A percentile compares a stretch with the other conserved stretches of the same genome.
Evolutionary conservation across 2,888 invertebrate genomes (phyloP).

Genomic region (Oxyscelio sp.): DNA sequence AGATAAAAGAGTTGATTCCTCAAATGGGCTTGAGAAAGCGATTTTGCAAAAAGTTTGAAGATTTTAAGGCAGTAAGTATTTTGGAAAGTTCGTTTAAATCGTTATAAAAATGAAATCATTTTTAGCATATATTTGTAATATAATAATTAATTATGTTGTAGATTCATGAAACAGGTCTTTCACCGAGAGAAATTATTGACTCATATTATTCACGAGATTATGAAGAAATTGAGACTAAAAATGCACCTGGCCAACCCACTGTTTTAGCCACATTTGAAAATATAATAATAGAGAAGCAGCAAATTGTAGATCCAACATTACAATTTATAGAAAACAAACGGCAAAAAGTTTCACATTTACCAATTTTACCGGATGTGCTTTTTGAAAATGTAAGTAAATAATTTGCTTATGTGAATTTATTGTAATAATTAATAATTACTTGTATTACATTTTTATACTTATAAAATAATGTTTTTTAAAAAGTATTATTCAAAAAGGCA

Average conservation of each 20-base stretch:
- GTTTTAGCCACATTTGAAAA: background rate
- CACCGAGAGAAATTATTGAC: too few species aligned
- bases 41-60: background rate
- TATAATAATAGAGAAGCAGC: background rate
- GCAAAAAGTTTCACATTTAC: background rate
- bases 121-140: background rate
- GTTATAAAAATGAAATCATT: too few species aligned
- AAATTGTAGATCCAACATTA: background rate
- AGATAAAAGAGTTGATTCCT: background rate
- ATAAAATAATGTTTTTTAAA: too few species aligned
- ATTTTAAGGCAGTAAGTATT: background rate
- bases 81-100: too few species aligned
- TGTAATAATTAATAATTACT: background rate
- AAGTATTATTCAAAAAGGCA: too few species aligned
- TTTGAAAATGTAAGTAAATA: background rate
- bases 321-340: background rate
- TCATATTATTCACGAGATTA: too few species aligned
- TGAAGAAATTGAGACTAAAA: background rate
- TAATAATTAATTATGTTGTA: background rate
- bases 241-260: background rate
- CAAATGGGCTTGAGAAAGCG: background rate
- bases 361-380: background rate
- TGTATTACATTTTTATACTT: too few species aligned
- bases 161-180: background rate
- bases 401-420: too few species aligned